Conservation (phyloP, 2,113 vertebrate species). For the Marcusenius ussheri region DNA sequence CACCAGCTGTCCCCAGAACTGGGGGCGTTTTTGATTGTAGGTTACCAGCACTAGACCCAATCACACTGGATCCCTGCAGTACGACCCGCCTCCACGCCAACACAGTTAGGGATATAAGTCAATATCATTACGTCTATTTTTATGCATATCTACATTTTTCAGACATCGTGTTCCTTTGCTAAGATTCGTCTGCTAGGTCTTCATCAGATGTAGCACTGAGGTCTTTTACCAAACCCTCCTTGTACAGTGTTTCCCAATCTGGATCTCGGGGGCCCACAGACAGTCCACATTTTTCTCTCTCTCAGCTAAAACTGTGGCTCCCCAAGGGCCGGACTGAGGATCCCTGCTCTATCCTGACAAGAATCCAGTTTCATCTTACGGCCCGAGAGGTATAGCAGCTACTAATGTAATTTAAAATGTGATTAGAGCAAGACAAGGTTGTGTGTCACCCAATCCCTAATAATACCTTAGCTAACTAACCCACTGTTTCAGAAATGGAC, state of each 20-base stretch:
- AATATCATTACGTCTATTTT: not conserved
- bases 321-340: too few species aligned
- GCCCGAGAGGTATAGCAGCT: not conserved
- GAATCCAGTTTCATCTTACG: not conserved
- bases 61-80: not conserved
- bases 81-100: not conserved
- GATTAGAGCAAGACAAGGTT: not conserved
- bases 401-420: not conserved
- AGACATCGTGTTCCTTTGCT: not conserved
- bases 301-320: not conserved
- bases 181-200: not conserved
- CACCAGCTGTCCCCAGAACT: not conserved
- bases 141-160: not conserved
- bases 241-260: not conserved
- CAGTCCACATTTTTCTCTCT: not conserved
- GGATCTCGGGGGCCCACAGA: not conserved
- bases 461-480: not conserved
- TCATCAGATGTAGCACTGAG: not conserved
- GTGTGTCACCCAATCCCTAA: not conserved
- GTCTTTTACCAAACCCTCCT: not conserved
- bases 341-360: not conserved
- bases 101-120: not conserved
- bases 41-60: not conserved
- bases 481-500: not conserved
- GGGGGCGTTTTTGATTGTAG: not conserved